Evolutionary conservation across 2,113 vertebrate species (phyloP), one percentile per base, ranked within the genome.

Genomic region (Poeciliopsis prolifica): DNA sequence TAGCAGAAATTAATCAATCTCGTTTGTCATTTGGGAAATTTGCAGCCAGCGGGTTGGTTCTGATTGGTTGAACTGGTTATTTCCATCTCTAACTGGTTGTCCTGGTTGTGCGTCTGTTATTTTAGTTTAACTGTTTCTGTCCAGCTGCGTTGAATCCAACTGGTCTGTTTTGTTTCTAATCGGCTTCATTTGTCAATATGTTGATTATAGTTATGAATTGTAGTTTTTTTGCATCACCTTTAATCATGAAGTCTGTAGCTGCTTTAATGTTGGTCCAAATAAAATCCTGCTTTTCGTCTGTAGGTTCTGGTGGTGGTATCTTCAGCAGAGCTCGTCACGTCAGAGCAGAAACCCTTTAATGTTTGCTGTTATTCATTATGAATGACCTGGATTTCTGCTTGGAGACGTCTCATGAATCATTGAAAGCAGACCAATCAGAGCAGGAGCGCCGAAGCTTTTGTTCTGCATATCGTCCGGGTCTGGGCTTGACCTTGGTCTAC

Each of bases 381-480:
- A 42, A 87, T 87, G 88, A 89, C 4, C 66, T 83, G 69, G 77
- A 84, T 62, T 87, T 64, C 82, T 72, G 84, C 84, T 79, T 35
- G 60, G 85, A 89, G 85, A 81, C 71, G 35, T 44, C 65, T 87
- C 76, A 86, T 89, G 83, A 89, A 89, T 87, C 81, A 84, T 87
- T 86, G 79, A 87, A 29, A 13, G 31, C 4, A 2, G 65, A 68
- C 70, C 85, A 81, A 83, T 80, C 79, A 66, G 75, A 77, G 75
- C 81, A 11, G 77, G 66, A 78, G 13, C 76, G 28, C 24, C 1
- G 0, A 24, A n/a, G 17, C 22, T 63, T 58, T 40, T 63, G 1
- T 33, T 75, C 19, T 15, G 11, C 44, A 26, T 30, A 31, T 74
- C 77, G 61, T 61, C 35, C 22, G 37, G 15, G 9, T 5, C n/a